Percentiles rank a stretch among this genome's conserved stretches.
Evolutionary conservation across 2,797 vertebrate genomes (phyloP).

Genomic region (Crypturellus tataupa): DNA sequence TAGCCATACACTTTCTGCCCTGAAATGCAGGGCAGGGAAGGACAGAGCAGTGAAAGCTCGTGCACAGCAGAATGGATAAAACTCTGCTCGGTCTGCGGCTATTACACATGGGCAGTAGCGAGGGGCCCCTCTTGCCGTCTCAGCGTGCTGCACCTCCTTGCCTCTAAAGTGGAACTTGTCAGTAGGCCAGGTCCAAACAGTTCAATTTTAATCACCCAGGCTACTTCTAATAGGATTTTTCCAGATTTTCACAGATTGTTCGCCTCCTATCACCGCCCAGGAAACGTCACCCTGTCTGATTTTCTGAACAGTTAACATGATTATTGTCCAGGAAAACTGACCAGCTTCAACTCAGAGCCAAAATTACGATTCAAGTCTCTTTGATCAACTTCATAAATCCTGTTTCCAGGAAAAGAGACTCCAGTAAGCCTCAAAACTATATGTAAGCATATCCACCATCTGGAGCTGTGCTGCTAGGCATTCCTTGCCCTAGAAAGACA

Average conservation of each 20-base stretch:
- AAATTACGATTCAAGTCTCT: not conserved
- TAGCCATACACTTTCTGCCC: not conserved
- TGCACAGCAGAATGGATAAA: conserved; percentile 13
- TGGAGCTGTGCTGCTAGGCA: not conserved
- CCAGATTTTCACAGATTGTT: not conserved
- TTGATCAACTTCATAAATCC: not conserved
- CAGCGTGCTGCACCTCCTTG: fast-evolving
- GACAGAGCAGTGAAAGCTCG: not conserved
- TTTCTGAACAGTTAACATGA: not conserved
- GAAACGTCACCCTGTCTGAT: not conserved
- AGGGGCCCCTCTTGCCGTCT: not conserved
- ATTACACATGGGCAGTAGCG: not conserved
- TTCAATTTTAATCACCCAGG: not conserved
- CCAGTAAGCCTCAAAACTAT: not conserved
- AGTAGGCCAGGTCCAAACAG: not conserved
- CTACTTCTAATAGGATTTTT: not conserved
- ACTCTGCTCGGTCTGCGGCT: not conserved
- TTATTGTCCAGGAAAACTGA: not conserved
- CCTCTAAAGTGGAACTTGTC: not conserved
- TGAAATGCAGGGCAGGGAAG: not conserved
- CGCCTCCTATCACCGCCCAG: not conserved
- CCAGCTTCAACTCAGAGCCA: not conserved
- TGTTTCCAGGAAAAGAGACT: not conserved
- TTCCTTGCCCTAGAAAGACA: not conserved
- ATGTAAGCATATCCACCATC: not conserved